Conservation (phyloP, 2,888 invertebrate genomes). For the Microctonus brassicae region DNA sequence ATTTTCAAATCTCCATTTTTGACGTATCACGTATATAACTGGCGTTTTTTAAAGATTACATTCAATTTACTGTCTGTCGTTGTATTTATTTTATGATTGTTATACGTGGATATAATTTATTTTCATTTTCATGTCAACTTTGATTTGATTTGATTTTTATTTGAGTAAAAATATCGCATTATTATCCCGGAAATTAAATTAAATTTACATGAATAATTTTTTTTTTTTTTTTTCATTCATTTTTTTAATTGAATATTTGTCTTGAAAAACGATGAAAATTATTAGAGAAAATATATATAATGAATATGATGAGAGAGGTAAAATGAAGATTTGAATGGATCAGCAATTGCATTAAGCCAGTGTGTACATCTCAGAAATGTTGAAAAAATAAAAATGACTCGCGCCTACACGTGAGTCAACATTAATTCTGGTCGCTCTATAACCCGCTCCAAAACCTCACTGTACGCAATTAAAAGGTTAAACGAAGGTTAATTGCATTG, state of each 20-base stretch:
- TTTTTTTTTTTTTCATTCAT: not conserved
- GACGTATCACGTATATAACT: constrained; percentile 3
- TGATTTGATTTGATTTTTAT: not conserved
- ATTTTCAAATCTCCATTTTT: not conserved
- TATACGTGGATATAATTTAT: not conserved
- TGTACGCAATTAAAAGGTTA: constrained; percentile 37
- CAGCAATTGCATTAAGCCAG: not conserved
- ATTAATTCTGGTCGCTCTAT: constrained; percentile 29
- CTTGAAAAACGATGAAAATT: not conserved
- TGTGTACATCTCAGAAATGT: not conserved
- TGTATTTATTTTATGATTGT: constrained; percentile 1
- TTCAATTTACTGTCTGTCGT: constrained; percentile 2
- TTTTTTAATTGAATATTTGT: not conserved
- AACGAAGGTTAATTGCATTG: constrained; percentile 40
- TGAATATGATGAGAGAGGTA: not conserved
- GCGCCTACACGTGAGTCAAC: constrained; percentile 12
- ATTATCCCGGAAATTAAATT: not conserved
- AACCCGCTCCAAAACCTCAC: constrained; percentile 35
- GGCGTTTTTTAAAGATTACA: not conserved
- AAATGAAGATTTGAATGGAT: not conserved
- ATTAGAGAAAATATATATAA: not conserved
- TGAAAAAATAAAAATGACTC: not conserved
- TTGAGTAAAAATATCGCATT: not conserved
- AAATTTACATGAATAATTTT: not conserved
- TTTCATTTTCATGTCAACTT: constrained; percentile 2